Base-by-base conservation (phyloP, 2,797 vertebrate genomes). In the Catharus ustulatus region DNA sequence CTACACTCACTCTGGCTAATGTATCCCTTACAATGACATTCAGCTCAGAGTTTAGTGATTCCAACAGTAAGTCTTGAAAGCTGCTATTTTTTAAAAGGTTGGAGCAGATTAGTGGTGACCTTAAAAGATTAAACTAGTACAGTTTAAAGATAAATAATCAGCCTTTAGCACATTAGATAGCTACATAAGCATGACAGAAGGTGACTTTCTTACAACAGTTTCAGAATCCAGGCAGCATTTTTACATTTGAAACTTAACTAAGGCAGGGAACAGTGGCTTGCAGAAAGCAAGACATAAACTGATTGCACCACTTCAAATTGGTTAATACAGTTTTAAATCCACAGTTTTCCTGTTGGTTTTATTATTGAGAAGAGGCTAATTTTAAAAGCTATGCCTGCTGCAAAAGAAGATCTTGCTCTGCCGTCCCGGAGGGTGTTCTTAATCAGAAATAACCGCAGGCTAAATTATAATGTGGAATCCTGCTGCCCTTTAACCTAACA, bases 391-490 rank as follows among this genome's bases (percentile, higher is more conserved):
- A 2, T 87, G 95, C 95, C 66, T 96, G 94, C 90, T 97, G 87
- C 94, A 92, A 95, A 97, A 96, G 95, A 97, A 93, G 95, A 97
- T 97, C 97, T 97, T 96, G 93, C 98, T 98, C 94, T 96, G 94
- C 95, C 94, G 94, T 98, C 98, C 98, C 96, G 92, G 96, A 98
- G 98, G 98, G 97, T 98, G 96, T 98, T 98, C 97, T 98, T 97
- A 98, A 98, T 98, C 98, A 98, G 97, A 98, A 98, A 97, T 97
- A 98, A 98, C 98, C 97, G 86, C 96, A 97, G 98, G 98, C 97
- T 97, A 98, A 97, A 97, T 98, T 97, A 93, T 95, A 95, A 97
- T 95, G 94, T 97, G 96, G 95, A 97, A 97, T 95, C 96, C 96
- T 96, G 81, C 88, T 97, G 96, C 96, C 97, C 98, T 98, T 97